Conservation (phyloP, 2,888 invertebrate species). For the Torymus aiolomorphi region DNA sequence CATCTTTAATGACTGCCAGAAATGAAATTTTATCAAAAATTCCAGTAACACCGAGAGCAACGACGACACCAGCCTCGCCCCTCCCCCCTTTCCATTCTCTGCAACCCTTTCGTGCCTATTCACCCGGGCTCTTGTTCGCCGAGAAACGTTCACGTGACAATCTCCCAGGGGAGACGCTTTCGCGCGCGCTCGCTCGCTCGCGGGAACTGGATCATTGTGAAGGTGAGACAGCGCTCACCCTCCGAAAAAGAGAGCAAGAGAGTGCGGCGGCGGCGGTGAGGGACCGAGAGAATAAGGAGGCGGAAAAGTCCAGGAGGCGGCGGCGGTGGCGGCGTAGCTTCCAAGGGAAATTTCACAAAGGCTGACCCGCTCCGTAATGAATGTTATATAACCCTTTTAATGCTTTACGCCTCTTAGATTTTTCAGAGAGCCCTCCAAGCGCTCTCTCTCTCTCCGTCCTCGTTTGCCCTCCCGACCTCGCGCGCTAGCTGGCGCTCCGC, state of each 20-base stretch:
- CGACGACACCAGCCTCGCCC: neutral
- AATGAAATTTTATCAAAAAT: constrained; percentile 36
- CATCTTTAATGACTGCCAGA: constrained; percentile 2
- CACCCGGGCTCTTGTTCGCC: constrained; percentile 4
- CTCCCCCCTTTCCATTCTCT: neutral
- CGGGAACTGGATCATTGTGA: constrained; percentile 42
- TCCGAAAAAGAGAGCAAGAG: constrained; percentile 53
- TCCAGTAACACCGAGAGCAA: neutral
- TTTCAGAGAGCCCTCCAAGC: constrained; percentile 71
- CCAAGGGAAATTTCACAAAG: constrained; percentile 74
- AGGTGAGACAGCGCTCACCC: constrained; percentile 42
- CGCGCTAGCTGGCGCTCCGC: constrained; percentile 57
- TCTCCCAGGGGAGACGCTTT: constrained; percentile 51
- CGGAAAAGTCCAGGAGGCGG: constrained; percentile 35
- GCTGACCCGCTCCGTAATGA: constrained; percentile 74
- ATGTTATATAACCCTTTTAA: constrained; percentile 76
- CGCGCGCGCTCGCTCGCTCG: neutral
- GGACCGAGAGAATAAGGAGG: constrained; percentile 53
- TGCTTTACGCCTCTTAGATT: constrained; percentile 76
- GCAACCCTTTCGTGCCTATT: constrained; percentile 50
- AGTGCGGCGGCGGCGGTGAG: constrained; percentile 36
- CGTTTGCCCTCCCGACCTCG: constrained; percentile 53
- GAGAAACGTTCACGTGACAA: constrained; percentile 65
- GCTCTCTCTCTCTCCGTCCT: constrained; percentile 39
- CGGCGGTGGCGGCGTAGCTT: constrained; percentile 59